Conservation (phyloP, 53 echinoderm and acorn worm species). For the Arbacia lixula region DNA sequence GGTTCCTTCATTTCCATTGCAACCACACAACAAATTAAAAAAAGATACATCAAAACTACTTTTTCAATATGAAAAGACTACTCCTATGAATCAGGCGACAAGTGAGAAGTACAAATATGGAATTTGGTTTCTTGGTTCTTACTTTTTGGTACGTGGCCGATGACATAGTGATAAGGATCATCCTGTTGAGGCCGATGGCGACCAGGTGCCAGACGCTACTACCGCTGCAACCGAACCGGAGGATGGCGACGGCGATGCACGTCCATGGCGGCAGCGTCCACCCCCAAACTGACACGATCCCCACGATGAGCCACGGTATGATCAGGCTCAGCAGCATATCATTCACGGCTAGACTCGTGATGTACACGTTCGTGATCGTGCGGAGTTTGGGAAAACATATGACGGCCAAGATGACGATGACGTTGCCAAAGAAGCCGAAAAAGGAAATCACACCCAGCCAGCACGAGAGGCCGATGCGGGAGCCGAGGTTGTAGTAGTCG, state of each 20-base stretch:
- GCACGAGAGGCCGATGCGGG: background rate
- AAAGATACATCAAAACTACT: too few relatives aligned
- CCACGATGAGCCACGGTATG: slow-evolving; percentile 46
- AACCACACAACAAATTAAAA: too few relatives aligned
- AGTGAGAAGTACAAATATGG: too few relatives aligned
- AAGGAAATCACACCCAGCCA: slow-evolving; percentile 6
- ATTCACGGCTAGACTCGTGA: slow-evolving; percentile 31
- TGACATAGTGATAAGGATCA: slow-evolving; percentile 45
- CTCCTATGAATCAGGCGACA: too few relatives aligned
- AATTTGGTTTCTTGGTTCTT: too few relatives aligned
- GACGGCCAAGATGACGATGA: background rate
- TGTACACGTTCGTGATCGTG: slow-evolving; percentile 25
- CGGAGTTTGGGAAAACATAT: slow-evolving; percentile 29
- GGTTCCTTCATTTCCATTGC: too few relatives aligned
- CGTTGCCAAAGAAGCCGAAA: slow-evolving; percentile 15
- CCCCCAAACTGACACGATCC: background rate
- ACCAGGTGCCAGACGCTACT: slow-evolving; percentile 50
- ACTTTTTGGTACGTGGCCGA: slow-evolving; percentile 22
- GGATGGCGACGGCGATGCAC: slow-evolving; percentile 19
- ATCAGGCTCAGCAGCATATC: slow-evolving; percentile 13
- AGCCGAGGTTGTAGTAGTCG: background rate
- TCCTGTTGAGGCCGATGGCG: slow-evolving; percentile 25
- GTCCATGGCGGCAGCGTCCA: slow-evolving; percentile 28
- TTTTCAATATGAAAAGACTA: too few relatives aligned
- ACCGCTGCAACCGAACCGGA: slow-evolving; percentile 28